A percentile compares a stretch with the other conserved stretches of the same genome.
These are phyloP conservation scores for Petrophora chlorosata DNA, from an alignment of 2,888 invertebrate genomes.

Conservation along the genomic window DNA sequence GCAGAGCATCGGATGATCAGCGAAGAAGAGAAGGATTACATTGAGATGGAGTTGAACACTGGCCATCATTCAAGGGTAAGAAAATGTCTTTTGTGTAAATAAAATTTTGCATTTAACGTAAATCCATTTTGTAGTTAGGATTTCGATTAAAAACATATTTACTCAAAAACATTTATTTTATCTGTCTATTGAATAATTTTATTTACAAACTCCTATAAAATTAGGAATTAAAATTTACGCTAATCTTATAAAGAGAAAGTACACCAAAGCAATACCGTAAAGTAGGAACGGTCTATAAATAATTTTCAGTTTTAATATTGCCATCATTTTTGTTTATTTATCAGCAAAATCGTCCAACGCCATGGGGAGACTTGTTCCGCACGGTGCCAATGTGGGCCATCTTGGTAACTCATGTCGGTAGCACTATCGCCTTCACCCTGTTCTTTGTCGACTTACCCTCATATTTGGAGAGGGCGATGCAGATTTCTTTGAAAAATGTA, in stretches of 20 bases:
- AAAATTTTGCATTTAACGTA: not conserved
- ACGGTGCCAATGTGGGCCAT: constrained; percentile 85
- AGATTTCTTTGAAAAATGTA: constrained; percentile 85
- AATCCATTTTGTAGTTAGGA: too few relatives aligned
- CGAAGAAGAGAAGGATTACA: constrained; percentile 81
- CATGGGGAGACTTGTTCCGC: constrained; percentile 85
- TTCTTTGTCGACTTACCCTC: constrained; percentile 88
- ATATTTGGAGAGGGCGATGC: constrained; percentile 85
- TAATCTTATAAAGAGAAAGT: too few relatives aligned
- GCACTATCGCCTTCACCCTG: constrained; percentile 86
- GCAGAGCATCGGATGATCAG: constrained; percentile 81
- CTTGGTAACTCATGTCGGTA: constrained; percentile 83
- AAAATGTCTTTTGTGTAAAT: not conserved
- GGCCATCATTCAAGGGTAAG: constrained; percentile 28
- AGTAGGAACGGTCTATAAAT: too few relatives aligned
- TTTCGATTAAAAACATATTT: too few relatives aligned
- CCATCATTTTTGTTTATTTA: constrained; percentile 10
- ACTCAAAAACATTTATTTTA: too few relatives aligned
- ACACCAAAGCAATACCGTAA: too few relatives aligned
- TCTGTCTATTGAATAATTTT: too few relatives aligned
- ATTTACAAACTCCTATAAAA: too few relatives aligned
- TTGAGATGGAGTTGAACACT: constrained; percentile 80
- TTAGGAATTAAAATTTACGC: too few relatives aligned
- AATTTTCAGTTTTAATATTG: not conserved
- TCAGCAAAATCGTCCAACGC: constrained; percentile 63